These are phyloP conservation scores for Ochlodes sylvanus DNA, from an alignment of 2,888 invertebrate species.

Conservation along the genomic window DNA sequence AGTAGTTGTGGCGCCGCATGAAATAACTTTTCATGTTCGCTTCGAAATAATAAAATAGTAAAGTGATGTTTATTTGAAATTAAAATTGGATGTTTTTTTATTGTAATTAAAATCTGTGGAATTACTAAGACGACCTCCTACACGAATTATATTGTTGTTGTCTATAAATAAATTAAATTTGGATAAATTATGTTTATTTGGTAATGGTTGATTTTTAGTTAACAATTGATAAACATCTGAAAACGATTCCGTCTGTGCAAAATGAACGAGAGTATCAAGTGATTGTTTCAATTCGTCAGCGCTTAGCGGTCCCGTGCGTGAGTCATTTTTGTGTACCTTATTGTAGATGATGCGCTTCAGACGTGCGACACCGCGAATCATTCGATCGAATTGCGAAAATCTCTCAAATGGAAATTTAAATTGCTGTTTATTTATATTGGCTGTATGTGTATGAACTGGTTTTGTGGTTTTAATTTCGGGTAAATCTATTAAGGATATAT, in stretches of 20 bases:
- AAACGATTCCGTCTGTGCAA: too few species aligned
- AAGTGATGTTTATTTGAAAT: background rate
- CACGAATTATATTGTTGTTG: background rate
- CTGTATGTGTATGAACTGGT: too few species aligned
- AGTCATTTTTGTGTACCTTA: constrained; percentile 18
- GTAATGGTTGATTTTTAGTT: background rate
- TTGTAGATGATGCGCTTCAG: constrained; percentile 35
- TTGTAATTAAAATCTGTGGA: background rate
- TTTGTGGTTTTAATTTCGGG: too few species aligned
- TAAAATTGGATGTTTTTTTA: background rate
- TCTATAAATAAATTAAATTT: background rate
- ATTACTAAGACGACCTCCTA: background rate
- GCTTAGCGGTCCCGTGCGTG: background rate
- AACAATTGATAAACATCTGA: too few species aligned
- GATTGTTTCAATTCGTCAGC: too few species aligned
- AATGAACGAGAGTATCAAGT: too few species aligned
- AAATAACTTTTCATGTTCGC: background rate
- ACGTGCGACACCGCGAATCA: constrained; percentile 35
- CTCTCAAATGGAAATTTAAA: too few species aligned
- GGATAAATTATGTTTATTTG: background rate
- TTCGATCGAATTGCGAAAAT: constrained; percentile 37
- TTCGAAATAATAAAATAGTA: background rate
- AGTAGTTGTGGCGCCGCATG: background rate
- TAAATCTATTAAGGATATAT: too few species aligned
- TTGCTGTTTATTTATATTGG: too few species aligned